These are phyloP conservation scores for Sarcophaga subvicina DNA, from an alignment of 2,888 invertebrate species.

Conservation along the genomic window DNA sequence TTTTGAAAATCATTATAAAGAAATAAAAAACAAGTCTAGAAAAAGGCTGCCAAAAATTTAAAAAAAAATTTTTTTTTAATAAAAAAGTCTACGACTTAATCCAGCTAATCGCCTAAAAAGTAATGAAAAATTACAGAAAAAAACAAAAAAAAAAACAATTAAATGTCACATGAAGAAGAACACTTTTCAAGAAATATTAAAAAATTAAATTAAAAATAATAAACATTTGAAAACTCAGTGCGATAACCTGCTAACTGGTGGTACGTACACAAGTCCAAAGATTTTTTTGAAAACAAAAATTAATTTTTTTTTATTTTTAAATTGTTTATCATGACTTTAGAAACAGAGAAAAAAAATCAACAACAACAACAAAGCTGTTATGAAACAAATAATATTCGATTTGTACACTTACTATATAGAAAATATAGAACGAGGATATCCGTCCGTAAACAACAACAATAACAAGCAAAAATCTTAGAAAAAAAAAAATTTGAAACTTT, in stretches of 20 bases:
- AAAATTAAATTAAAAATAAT: too few relatives aligned
- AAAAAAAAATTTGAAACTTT: neutral
- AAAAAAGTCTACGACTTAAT: neutral
- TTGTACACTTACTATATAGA: neutral
- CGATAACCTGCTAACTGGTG: neutral
- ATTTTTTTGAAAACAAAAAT: neutral
- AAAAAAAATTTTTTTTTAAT: neutral
- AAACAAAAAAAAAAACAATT: neutral
- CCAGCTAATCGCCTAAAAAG: neutral
- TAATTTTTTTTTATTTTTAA: neutral
- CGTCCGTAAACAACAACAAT: conserved; percentile 32
- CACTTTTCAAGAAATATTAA: too few relatives aligned
- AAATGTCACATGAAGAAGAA: neutral
- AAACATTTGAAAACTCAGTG: neutral
- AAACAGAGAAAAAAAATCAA: too few relatives aligned
- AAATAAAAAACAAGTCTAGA: neutral
- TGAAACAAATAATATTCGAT: neutral
- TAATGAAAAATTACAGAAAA: neutral
- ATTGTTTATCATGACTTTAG: neutral
- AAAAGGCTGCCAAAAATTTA: neutral
- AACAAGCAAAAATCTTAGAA: neutral
- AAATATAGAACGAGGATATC: conserved; percentile 42
- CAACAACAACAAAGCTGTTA: neutral
- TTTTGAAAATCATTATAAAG: too few relatives aligned
- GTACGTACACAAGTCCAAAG: neutral